Percentiles rank a stretch among this genome's conserved stretches.
Conservation (phyloP, 2,113 vertebrate genomes). For the Pelobates fuscus region DNA sequence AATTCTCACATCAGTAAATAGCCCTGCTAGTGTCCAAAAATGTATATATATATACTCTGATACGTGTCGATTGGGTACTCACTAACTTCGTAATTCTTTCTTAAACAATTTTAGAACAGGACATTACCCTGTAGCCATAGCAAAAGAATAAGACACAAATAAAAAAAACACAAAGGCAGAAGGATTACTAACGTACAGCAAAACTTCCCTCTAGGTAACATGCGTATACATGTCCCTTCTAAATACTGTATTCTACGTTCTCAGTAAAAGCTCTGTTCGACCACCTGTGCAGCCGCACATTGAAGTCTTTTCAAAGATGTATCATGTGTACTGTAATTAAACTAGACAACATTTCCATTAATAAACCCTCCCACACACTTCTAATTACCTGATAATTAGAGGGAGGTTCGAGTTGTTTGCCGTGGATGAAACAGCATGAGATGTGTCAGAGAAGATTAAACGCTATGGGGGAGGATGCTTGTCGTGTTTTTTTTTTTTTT, state of each 20-base stretch:
- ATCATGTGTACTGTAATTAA: slow-evolving; percentile 50
- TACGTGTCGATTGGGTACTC: too few relatives aligned
- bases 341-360: slow-evolving; percentile 45
- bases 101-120: too few relatives aligned
- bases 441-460: slow-evolving; percentile 31
- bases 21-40: too few relatives aligned
- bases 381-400: slow-evolving; percentile 49
- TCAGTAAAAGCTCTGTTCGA: neutral
- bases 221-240: neutral
- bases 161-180: neutral
- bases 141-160: too few relatives aligned
- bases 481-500: slow-evolving; percentile 8
- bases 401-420: slow-evolving; percentile 41
- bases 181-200: neutral
- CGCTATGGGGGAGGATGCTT: slow-evolving; percentile 13
- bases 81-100: too few relatives aligned
- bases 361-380: slow-evolving; percentile 44
- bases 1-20: too few relatives aligned
- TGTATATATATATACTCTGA: too few relatives aligned
- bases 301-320: slow-evolving; percentile 42
- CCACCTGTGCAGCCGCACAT: slow-evolving; percentile 24
- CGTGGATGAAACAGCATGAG: slow-evolving; percentile 38
- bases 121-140: neutral
- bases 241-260: slow-evolving; percentile 4
- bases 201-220: neutral